Conservation (phyloP, 1,140 invertebrate species). For the Drosophila repleta region DNA sequence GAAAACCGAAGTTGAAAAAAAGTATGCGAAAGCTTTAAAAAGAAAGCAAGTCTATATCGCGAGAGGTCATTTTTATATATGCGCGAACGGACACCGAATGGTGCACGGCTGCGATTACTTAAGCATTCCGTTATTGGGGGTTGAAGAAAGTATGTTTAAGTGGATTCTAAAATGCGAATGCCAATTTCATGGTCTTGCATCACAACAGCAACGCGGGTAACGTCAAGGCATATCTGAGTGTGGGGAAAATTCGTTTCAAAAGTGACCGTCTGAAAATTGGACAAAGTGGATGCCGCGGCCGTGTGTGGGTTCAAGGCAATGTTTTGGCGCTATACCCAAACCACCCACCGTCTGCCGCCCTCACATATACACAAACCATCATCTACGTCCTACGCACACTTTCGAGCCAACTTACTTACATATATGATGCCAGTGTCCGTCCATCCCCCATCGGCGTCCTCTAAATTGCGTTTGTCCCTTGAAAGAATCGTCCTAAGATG, state of each 20-base stretch:
- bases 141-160: conserved; percentile 66
- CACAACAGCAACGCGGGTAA: conserved; percentile 62
- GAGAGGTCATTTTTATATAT: conserved; percentile 7
- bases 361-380: conserved; percentile 15
- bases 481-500: conserved; percentile 82
- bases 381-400: conserved; percentile 44
- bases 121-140: conserved; percentile 24
- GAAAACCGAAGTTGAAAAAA: neutral
- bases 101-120: conserved; percentile 23
- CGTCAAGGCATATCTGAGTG: conserved; percentile 50
- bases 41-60: conserved; percentile 7
- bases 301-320: conserved; percentile 70
- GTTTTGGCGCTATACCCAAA: conserved; percentile 72
- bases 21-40: neutral
- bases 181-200: conserved; percentile 77
- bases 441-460: conserved; percentile 53
- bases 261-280: conserved; percentile 81
- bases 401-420: conserved; percentile 56
- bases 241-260: conserved; percentile 74
- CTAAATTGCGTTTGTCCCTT: conserved; percentile 80
- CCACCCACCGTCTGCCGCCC: conserved; percentile 57
- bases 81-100: conserved; percentile 22
- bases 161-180: conserved; percentile 79
- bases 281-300: conserved; percentile 74
- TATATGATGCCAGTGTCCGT: conserved; percentile 66